Evolutionary conservation across 1,140 invertebrate genomes (phyloP), one percentile per base, ranked within the genome.

Genomic region (Arctopsyche grandis): DNA sequence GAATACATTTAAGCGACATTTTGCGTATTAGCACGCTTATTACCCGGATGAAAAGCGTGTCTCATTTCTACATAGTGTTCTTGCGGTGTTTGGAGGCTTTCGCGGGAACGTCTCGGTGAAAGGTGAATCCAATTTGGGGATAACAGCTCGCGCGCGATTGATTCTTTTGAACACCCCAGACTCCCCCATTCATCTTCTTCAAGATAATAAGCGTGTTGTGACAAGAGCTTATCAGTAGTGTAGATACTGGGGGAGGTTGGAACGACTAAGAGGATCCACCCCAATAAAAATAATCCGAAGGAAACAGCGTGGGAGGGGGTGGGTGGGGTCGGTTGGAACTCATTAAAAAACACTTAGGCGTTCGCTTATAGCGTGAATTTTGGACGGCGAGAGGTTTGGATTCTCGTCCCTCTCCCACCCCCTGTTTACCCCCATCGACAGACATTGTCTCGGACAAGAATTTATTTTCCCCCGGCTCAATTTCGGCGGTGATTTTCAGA

Each of bases 271-370:
- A 52, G 12, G 48, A 16, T 52, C 14, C 29, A 16, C 22, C 16
- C 52, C 24, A 76, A 63, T 76, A 63, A 76, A 76, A 76, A 63
- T 76, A 76, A 76, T 76, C 74, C 58, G 56, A 4, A n/a, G n/a
- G n/a, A n/a, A n/a, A n/a, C n/a, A n/a, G n/a, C n/a, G n/a, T n/a
- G n/a, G n/a, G n/a, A 48, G 24, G 44, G 69, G 21, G 71, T 52
- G 22, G 71, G 44, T 46, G 46, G 29, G 19, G 69, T 1, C 3
- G 69, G 69, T 46, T 9, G 56, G 52, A 76, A 22, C 74, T 76
- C 74, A 63, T 76, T 76, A 76, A 76, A 76, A 63, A 63, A 63
- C 74, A 63, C 74, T 58, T 63, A 63, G 16, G 46, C 52, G 48
- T 56, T 56, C 48, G 44, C 69, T 70, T 70, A 70, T 70, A 70